These are phyloP conservation scores for Gymnothorax javanicus DNA, from an alignment of 2,797 vertebrate species.

Conservation along the genomic window DNA sequence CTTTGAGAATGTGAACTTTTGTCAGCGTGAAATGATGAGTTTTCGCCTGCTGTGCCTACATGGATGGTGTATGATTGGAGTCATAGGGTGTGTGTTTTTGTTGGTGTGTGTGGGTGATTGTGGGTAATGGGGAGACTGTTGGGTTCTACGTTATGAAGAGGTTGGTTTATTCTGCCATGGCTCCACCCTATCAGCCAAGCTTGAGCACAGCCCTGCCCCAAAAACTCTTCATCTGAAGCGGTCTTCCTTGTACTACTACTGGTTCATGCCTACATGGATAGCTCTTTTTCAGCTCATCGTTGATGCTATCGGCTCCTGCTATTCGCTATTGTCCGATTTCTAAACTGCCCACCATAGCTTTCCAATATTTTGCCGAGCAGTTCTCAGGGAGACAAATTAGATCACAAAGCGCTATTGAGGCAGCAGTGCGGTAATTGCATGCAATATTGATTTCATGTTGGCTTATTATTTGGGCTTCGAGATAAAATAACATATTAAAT, in stretches of 20 bases:
- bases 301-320: background rate
- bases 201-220: background rate
- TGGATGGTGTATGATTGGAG: background rate
- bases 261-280: background rate
- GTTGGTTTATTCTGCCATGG: background rate
- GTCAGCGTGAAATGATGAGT: background rate
- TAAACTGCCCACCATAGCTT: background rate
- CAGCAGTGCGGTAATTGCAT: constrained; percentile 36
- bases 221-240: background rate
- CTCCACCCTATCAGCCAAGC: background rate
- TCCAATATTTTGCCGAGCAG: constrained; percentile 15
- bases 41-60: background rate
- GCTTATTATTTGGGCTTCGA: constrained; percentile 31
- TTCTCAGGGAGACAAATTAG: constrained; percentile 25
- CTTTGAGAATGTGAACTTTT: background rate
- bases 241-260: background rate
- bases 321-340: background rate
- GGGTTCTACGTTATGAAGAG: background rate
- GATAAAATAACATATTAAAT: constrained; percentile 43
- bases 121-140: background rate
- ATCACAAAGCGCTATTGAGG: constrained; percentile 25
- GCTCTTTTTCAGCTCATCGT: background rate
- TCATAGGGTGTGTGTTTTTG: background rate
- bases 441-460: constrained; percentile 43
- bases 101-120: background rate